phyloP scores from a whole-genome alignment of 2,888 invertebrate species.

The Platycheirus rosarum region DNA sequence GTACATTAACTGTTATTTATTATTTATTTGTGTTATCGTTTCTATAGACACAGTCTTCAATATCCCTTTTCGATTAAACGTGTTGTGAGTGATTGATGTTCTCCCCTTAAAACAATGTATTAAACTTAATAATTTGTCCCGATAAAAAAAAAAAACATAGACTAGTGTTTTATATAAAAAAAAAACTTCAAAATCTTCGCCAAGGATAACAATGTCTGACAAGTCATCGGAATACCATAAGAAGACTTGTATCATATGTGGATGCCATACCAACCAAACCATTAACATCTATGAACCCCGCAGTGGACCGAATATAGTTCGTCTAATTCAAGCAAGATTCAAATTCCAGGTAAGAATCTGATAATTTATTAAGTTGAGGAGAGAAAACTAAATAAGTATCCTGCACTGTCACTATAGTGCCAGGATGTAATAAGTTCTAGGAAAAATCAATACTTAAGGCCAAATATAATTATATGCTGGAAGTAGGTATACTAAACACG shows the following conservation, averaged over 20 bases:
- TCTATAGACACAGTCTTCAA: slow-evolving; percentile 23
- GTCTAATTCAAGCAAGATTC: slow-evolving; percentile 82
- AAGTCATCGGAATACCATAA: slow-evolving; percentile 80
- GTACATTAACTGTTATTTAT: slow-evolving; percentile 43
- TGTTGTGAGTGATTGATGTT: slow-evolving; percentile 26
- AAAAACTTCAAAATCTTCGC: slow-evolving; percentile 8
- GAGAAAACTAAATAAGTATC: too few relatives aligned
- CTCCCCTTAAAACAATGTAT: slow-evolving; percentile 13
- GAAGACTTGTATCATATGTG: slow-evolving; percentile 82
- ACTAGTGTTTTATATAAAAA: slow-evolving; percentile 10
- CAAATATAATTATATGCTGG: slow-evolving; percentile 37
- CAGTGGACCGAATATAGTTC: slow-evolving; percentile 82
- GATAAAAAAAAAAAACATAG: not conserved
- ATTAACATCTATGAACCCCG: slow-evolving; percentile 82
- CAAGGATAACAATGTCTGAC: slow-evolving; percentile 76
- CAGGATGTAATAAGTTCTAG: slow-evolving; percentile 40
- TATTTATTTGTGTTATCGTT: slow-evolving; percentile 14
- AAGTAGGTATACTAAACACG: slow-evolving; percentile 62
- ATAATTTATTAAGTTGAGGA: not conserved
- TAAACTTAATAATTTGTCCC: not conserved
- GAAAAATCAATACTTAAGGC: slow-evolving; percentile 69
- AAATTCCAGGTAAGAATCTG: slow-evolving; percentile 81
- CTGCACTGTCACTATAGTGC: too few relatives aligned
- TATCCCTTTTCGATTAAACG: slow-evolving; percentile 7
- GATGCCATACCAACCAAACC: slow-evolving; percentile 82